Percentiles rank a stretch among this genome's conserved stretches.
These are phyloP conservation scores for Sparidentex hasta DNA, from an alignment of 2,797 vertebrate genomes.

Conservation along the genomic window DNA sequence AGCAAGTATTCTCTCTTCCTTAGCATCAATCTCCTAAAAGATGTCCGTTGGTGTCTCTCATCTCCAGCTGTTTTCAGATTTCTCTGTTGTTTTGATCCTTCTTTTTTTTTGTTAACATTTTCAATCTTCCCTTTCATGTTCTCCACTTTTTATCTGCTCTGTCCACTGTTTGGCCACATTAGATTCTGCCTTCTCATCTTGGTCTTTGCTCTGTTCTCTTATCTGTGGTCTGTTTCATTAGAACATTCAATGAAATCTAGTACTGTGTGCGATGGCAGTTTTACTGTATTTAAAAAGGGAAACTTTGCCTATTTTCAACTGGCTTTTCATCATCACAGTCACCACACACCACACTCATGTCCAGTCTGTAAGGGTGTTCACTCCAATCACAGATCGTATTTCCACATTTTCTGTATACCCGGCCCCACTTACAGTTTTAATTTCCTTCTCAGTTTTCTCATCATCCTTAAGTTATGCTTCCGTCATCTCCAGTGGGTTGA, in stretches of 20 bases:
- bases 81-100: slow-evolving; percentile 25
- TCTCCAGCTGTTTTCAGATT: slow-evolving; percentile 28
- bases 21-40: slow-evolving; percentile 24
- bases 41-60: slow-evolving; percentile 25
- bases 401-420: not conserved
- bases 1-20: slow-evolving; percentile 39
- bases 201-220: not conserved
- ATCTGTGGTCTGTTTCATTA: not conserved
- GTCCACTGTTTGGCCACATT: not conserved
- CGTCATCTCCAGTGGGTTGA: no score
- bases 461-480: not conserved
- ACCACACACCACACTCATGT: no score
- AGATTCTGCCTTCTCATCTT: slow-evolving; percentile 5
- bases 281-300: not conserved
- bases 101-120: slow-evolving; percentile 3
- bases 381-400: not conserved
- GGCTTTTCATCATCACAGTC: not conserved
- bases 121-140: slow-evolving; percentile 17
- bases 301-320: not conserved
- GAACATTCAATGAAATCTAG: slow-evolving; percentile 2
- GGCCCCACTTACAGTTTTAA: not conserved
- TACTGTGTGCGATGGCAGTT: not conserved
- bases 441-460: not conserved
- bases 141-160: not conserved
- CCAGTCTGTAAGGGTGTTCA: not conserved